Evolutionary conservation across 2,888 invertebrate species (phyloP).

Genomic region (Clostera curtula): DNA sequence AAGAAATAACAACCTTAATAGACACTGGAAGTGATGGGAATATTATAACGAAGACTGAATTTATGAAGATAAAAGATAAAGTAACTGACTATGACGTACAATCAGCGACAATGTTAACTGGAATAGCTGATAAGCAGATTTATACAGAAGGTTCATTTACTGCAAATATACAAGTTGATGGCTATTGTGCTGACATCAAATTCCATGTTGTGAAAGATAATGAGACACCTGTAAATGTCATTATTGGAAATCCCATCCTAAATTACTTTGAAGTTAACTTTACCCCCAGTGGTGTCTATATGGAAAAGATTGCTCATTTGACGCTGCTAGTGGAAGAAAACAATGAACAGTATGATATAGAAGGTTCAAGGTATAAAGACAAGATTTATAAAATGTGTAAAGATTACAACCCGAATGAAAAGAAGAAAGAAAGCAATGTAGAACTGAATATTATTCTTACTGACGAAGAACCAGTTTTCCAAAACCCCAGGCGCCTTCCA

Average conservation of each 20-base stretch:
- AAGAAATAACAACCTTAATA: background rate
- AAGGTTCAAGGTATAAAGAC: background rate
- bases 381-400: background rate
- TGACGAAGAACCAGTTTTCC: conserved; percentile 1
- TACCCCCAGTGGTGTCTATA: conserved; percentile 1
- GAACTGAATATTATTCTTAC: conserved; percentile 3
- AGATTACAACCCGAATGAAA: conserved; percentile 1
- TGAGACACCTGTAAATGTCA: conserved; percentile 9
- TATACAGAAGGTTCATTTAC: conserved; percentile 9
- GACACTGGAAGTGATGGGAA: conserved; percentile 18
- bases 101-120: conserved; percentile 1
- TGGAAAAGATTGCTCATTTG: conserved; percentile 7
- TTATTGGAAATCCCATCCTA: conserved; percentile 16
- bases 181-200: conserved; percentile 1
- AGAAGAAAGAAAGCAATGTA: conserved; percentile 1
- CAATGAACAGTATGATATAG: conserved; percentile 1
- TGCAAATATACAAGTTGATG: conserved; percentile 11
- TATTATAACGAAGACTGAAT: conserved; percentile 7
- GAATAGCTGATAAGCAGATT: conserved; percentile 10
- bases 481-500: conserved; percentile 2
- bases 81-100: background rate
- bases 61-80: conserved; percentile 1
- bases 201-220: conserved; percentile 13
- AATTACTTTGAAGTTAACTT: conserved; percentile 14
- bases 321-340: conserved; percentile 6